Evolutionary conservation across 2,888 invertebrate genomes (phyloP).

Genomic region (Idaea biselata): DNA sequence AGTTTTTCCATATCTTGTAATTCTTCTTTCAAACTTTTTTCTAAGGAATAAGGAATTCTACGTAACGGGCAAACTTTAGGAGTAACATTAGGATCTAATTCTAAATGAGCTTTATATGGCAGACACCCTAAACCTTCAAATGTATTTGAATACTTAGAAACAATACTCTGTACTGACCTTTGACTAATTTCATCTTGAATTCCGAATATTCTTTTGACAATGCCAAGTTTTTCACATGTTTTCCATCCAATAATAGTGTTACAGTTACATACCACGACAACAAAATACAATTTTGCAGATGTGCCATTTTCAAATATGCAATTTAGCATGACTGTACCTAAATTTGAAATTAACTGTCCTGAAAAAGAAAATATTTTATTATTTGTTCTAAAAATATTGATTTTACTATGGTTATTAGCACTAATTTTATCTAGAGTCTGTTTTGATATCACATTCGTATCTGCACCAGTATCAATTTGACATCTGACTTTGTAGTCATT

Average conservation of each 20-base stretch:
- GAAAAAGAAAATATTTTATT: slow-evolving; percentile 5
- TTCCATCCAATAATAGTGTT: slow-evolving; percentile 1
- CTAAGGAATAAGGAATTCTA: too few relatives aligned
- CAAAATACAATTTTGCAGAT: neutral
- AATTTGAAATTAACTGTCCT: neutral
- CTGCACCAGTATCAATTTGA: slow-evolving; percentile 5
- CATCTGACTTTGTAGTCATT: neutral
- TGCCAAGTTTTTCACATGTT: neutral
- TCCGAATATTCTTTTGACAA: slow-evolving; percentile 2
- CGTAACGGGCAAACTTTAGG: too few relatives aligned
- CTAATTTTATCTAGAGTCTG: neutral
- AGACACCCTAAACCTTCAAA: too few relatives aligned
- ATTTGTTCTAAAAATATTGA: slow-evolving; percentile 3
- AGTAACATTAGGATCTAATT: too few relatives aligned
- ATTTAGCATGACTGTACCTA: neutral
- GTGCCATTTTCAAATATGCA: neutral
- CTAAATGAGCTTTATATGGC: too few relatives aligned
- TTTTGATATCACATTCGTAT: slow-evolving; percentile 1
- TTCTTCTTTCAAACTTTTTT: too few relatives aligned
- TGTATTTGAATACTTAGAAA: too few relatives aligned
- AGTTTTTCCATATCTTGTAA: too few relatives aligned
- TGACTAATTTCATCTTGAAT: neutral
- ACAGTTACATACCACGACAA: slow-evolving; percentile 2
- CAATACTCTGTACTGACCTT: too few relatives aligned
- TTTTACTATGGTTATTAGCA: neutral